phyloP scores from a whole-genome alignment of 2,888 invertebrate species.

The Hofmannophila pseudospretella region DNA sequence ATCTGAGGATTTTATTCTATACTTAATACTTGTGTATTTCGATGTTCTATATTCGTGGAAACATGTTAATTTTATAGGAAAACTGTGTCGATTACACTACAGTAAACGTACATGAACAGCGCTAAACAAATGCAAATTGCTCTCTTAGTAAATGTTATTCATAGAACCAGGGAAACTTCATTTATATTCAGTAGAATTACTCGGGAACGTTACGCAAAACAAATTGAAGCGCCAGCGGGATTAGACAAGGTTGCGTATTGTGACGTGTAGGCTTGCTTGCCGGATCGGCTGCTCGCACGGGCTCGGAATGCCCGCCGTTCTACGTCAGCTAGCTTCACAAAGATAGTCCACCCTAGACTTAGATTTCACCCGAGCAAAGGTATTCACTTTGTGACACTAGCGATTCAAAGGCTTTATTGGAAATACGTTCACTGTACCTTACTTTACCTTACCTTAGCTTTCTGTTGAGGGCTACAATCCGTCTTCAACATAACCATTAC shows the following conservation, averaged over 20 bases:
- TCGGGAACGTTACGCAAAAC: constrained; percentile 42
- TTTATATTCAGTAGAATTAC: constrained; percentile 65
- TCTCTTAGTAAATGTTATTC: constrained; percentile 62
- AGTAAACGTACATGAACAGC: constrained; percentile 32
- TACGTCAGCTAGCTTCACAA: constrained; percentile 20
- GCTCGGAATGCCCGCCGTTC: constrained; percentile 21
- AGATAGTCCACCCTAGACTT: constrained; percentile 20
- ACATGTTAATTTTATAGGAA: constrained; percentile 5
- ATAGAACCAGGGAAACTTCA: constrained; percentile 58
- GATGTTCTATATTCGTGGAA: neutral
- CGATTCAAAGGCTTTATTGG: constrained; percentile 29
- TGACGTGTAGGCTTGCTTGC: constrained; percentile 17
- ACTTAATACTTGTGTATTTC: neutral
- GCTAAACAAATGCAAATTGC: constrained; percentile 54
- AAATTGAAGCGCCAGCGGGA: constrained; percentile 39
- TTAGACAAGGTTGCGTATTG: constrained; percentile 42
- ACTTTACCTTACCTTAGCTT: too few species aligned
- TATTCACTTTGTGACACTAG: constrained; percentile 28
- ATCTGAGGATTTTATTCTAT: constrained; percentile 1
- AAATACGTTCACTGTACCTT: constrained; percentile 8
- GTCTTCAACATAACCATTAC: too few species aligned
- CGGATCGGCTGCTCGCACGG: constrained; percentile 13
- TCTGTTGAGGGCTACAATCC: too few species aligned
- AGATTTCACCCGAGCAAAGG: constrained; percentile 23
- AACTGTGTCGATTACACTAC: constrained; percentile 29